Base-by-base conservation (phyloP, 2,113 vertebrate genomes). In the Pholis gunnellus region DNA sequence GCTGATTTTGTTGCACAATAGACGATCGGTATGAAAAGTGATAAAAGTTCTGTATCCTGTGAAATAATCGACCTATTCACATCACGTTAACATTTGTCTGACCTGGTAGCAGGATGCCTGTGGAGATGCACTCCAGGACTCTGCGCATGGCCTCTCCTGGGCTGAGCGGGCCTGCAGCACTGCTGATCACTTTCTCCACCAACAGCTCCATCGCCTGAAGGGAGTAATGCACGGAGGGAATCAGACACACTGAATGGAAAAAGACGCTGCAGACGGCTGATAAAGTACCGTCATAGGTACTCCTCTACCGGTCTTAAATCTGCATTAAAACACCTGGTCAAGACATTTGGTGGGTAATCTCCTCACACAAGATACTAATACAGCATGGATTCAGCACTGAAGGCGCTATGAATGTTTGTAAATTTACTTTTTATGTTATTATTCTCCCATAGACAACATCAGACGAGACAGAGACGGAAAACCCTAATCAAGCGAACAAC, bases 161-260 rank as follows among this genome's bases (percentile, higher is more conserved):
- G 65, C 93, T 92, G 46, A 96, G 89, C 0, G 93, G 94, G 3
- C 91, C 88, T 0, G 69, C 0, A 17, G 93, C 92, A 6, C 95
- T 95, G 88, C 95, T 96, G 71, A 95, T 93, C 9, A 92, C 90
- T 74, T 96, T 95, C 89, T 95, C 95, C 36, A 95, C 95, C 87
- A 95, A 89, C 76, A 95, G 91, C 85, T 96, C 95, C 94, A 93
- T 87, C 3, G 95, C 95, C 95, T 97, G 52, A 0, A 80, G 48
- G 27, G 27, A 77, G 1, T 64, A 25, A 84, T 1, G 70, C 50
- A 69, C 17, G 66, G 5, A 71, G 17, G 2, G 25, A 71, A 11
- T 29, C 6, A 59, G 2, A 50, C 60, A 75, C 6, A 59, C 1
- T 57, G 56, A 57, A 14, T 27, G 11, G 25, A 57, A 57, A 9